A percentile compares a stretch with the other conserved stretches of the same genome.
Evolutionary conservation across 2,888 invertebrate species (phyloP).

Genomic region (Papilio elwesi): DNA sequence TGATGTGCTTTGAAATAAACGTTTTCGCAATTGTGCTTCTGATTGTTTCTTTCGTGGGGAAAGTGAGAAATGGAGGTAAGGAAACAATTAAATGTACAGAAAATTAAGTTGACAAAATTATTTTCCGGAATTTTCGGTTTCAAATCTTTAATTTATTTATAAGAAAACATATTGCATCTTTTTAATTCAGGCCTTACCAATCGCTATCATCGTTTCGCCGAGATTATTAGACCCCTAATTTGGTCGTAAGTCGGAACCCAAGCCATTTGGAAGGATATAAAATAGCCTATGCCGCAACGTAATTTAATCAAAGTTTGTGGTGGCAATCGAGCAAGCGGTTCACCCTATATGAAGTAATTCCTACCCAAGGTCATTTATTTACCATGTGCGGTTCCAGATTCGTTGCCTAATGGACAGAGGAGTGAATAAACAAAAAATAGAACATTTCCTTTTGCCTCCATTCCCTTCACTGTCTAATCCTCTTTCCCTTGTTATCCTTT

Average conservation of each 20-base stretch:
- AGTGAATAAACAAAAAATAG: too few relatives aligned
- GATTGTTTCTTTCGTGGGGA: slow-evolving; percentile 59
- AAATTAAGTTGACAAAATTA: background rate
- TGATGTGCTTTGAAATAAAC: slow-evolving; percentile 67
- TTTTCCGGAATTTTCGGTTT: background rate
- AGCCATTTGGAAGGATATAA: slow-evolving; percentile 11
- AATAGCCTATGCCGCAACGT: slow-evolving; percentile 13
- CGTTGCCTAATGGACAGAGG: too few relatives aligned
- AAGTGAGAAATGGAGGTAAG: slow-evolving; percentile 72
- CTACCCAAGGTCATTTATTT: too few relatives aligned
- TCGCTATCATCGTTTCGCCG: slow-evolving; percentile 11
- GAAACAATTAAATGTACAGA: background rate
- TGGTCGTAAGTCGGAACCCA: slow-evolving; percentile 13
- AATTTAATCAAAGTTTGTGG: slow-evolving; percentile 12
- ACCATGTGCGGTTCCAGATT: too few relatives aligned
- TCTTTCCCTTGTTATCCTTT: too few relatives aligned
- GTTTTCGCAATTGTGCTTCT: slow-evolving; percentile 60
- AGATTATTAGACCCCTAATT: slow-evolving; percentile 19
- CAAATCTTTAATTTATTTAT: too few relatives aligned
- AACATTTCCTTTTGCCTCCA: too few relatives aligned
- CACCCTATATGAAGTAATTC: too few relatives aligned
- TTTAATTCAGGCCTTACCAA: slow-evolving; percentile 9
- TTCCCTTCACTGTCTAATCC: too few relatives aligned
- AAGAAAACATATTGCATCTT: too few relatives aligned
- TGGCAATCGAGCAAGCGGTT: background rate